Conservation (phyloP, 2,888 invertebrate species). For the Drosophila paranaensis region DNA sequence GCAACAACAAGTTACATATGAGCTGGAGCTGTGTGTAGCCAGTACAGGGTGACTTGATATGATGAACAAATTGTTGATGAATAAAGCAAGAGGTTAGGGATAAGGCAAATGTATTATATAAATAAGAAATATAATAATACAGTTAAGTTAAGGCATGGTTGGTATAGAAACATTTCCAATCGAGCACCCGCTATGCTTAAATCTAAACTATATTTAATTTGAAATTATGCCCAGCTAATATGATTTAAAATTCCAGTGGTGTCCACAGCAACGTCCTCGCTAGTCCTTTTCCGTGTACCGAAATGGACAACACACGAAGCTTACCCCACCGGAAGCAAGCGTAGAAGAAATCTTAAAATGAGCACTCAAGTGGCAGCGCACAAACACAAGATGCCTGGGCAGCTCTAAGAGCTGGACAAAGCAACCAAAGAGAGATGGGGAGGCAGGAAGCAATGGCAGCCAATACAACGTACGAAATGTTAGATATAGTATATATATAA, state of each 20-base stretch:
- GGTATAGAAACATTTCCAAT: not conserved
- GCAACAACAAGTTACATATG: slow-evolving; percentile 36
- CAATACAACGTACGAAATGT: slow-evolving; percentile 38
- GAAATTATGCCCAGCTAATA: slow-evolving; percentile 74
- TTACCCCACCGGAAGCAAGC: slow-evolving; percentile 53
- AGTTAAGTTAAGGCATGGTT: not conserved
- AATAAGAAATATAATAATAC: not conserved
- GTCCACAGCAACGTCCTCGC: slow-evolving; percentile 47
- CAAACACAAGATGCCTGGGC: slow-evolving; percentile 48
- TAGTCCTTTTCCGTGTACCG: slow-evolving; percentile 27
- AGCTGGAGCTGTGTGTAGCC: slow-evolving; percentile 3
- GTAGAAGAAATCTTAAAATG: slow-evolving; percentile 65
- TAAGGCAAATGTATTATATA: not conserved
- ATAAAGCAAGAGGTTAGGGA: not conserved
- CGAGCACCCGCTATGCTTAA: slow-evolving; percentile 37
- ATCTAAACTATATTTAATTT: slow-evolving; percentile 68
- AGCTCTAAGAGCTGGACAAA: slow-evolving; percentile 18
- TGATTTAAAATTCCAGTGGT: slow-evolving; percentile 75
- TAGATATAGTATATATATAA: slow-evolving; percentile 42
- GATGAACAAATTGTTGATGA: not conserved
- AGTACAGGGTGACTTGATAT: slow-evolving; percentile 39
- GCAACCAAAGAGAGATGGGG: slow-evolving; percentile 16
- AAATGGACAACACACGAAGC: slow-evolving; percentile 48
- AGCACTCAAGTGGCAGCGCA: slow-evolving; percentile 68
- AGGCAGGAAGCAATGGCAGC: slow-evolving; percentile 23